These are phyloP conservation scores for Patiria pectinifera DNA, from an alignment of 53 echinoderm and acorn worm genomes.

Conservation along the genomic window DNA sequence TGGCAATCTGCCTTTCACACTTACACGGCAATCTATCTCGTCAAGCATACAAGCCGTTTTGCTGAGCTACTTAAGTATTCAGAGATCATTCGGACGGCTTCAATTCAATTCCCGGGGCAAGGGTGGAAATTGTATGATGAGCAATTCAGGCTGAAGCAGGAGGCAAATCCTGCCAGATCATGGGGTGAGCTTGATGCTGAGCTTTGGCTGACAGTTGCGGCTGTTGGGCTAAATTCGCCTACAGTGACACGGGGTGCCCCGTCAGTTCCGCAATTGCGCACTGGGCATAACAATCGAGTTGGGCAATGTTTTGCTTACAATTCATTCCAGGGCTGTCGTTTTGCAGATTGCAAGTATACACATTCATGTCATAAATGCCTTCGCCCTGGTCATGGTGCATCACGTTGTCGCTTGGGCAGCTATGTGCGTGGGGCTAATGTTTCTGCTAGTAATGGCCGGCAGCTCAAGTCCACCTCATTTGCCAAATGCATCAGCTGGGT, in stretches of 20 bases:
- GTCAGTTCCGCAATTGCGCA: not conserved
- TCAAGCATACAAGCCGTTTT: not conserved
- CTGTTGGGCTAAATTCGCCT: not conserved
- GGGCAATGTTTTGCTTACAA: not conserved
- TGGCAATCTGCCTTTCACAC: slow-evolving; percentile 33
- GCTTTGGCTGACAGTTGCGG: not conserved
- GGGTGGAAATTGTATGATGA: slow-evolving; percentile 55
- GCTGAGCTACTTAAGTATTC: slow-evolving; percentile 40
- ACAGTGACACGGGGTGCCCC: not conserved
- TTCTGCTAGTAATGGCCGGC: not conserved
- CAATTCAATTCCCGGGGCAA: slow-evolving; percentile 21
- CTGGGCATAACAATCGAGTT: not conserved
- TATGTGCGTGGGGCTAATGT: not conserved
- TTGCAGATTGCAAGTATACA: not conserved
- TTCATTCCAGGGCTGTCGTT: not conserved
- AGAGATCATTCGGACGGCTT: slow-evolving; percentile 18
- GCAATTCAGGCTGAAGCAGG: slow-evolving; percentile 38
- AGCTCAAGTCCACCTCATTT: not conserved
- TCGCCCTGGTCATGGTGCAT: not conserved
- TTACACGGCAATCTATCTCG: not conserved
- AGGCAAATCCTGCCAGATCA: not conserved
- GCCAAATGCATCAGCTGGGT: not conserved
- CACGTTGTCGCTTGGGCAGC: not conserved
- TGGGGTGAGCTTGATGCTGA: not conserved
- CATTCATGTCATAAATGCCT: not conserved